Base-by-base conservation (phyloP, 2,888 invertebrate species). In the Ichneumoninae sp. region DNA sequence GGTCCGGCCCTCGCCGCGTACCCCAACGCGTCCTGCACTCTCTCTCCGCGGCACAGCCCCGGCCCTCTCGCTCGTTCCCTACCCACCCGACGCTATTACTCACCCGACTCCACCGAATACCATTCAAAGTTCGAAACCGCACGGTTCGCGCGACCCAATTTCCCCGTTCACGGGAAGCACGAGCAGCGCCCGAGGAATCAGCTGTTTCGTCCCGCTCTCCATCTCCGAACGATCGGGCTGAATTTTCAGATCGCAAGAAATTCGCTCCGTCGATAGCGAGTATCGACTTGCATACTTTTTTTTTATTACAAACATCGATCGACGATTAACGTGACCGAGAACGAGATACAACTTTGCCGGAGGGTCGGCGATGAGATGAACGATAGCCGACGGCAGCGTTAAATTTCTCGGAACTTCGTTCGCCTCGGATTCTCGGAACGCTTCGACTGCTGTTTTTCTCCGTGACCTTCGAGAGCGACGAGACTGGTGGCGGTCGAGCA, bases 141-240 rank as follows among this genome's bases (percentile, higher is more conserved):
- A 90, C 91, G 44, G 90, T 89, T 91, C 91, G 91, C 91, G 91
- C 91, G 91, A 91, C 92, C 92, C 90, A 92, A 91, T 92, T 92
- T 89, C 89, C 86, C 80, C 33, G 30, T 62, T 62, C 33, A 16
- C 30, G 30, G 62, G 13, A 30, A 62, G 44, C 54, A 76, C 77
- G 71, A 62, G 66, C 50, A 74, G 66, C 74, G 82, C 71, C 72
- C 72, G 80, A 84, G 87, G 62, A 90, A 90, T 91, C 92, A 92
- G 92, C 91, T 92, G 92, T 86, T 87, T 83, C 85, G 81, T 78
- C 75, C 54, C 44, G 52, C 8, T 40, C 52, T 13, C n/a, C 7
- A 7, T 19, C 52, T 3, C 4, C 33, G 19, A 33, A 57, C 72
- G 44, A 44, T 74, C 44, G n/a, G 26, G 8, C 10, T 8, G 57